phyloP scores from a whole-genome alignment of 92 coral and sea anemone species.

The Phymanthus crucifer region DNA sequence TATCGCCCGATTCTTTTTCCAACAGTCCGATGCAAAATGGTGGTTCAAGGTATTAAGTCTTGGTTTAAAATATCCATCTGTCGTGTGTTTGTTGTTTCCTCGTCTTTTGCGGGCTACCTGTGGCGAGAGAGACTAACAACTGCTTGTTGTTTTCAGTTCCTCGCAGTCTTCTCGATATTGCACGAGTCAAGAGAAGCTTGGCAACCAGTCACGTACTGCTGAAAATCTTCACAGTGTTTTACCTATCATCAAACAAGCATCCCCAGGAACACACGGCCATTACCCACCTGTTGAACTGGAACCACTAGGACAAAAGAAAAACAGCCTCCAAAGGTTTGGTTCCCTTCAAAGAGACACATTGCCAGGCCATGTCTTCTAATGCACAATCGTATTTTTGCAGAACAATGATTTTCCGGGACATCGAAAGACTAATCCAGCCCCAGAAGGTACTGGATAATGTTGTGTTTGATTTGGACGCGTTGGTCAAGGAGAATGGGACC shows the following conservation, averaged over 20 bases:
- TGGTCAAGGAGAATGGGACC: conserved; percentile 41
- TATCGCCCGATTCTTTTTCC: conserved; percentile 1
- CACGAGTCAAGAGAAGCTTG: conserved; percentile 52
- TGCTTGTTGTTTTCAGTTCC: neutral
- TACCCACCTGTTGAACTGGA: conserved; percentile 86
- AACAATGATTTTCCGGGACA: conserved; percentile 86
- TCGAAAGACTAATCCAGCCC: conserved; percentile 86
- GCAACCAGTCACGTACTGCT: neutral
- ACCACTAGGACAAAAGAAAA: conserved; percentile 80
- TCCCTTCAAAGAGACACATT: neutral
- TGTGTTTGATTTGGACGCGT: conserved; percentile 83
- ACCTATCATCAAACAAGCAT: conserved; percentile 72
- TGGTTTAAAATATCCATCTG: neutral
- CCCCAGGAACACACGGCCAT: conserved; percentile 89
- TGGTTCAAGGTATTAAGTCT: neutral
- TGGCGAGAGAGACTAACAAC: no score
- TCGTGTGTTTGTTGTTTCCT: no score
- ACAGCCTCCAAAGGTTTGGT: conserved; percentile 83
- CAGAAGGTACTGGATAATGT: conserved; percentile 78
- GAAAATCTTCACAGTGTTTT: conserved; percentile 52
- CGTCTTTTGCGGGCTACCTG: no score
- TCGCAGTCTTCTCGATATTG: conserved; percentile 43
- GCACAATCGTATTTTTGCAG: conserved; percentile 35
- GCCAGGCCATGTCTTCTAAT: neutral
- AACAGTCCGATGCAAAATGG: conserved; percentile 7